Conservation (phyloP, 2,888 invertebrate species). For the Philopedon plagiatum region DNA sequence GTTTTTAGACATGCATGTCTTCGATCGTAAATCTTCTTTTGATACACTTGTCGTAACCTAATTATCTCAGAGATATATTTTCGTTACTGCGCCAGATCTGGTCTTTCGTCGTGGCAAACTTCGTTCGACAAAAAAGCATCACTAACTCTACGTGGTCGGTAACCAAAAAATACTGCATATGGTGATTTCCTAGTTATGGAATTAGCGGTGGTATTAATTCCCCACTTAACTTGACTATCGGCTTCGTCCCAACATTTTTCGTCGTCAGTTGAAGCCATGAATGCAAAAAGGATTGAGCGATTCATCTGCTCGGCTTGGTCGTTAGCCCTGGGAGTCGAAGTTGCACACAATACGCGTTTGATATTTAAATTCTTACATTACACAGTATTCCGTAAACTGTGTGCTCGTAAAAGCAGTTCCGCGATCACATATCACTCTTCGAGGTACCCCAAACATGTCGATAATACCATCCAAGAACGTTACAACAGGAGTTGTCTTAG, state of each 20-base stretch:
- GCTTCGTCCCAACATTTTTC: slow-evolving; percentile 54
- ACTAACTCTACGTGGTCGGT: slow-evolving; percentile 49
- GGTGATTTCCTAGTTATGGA: slow-evolving; percentile 53
- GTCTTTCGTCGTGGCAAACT: slow-evolving; percentile 31
- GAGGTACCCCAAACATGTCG: too few species aligned
- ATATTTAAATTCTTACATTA: slow-evolving; percentile 47
- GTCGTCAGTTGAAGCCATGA: slow-evolving; percentile 46
- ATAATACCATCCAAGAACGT: slow-evolving; percentile 18
- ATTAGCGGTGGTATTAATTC: slow-evolving; percentile 53
- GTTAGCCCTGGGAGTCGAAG: slow-evolving; percentile 57
- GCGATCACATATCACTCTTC: slow-evolving; percentile 50
- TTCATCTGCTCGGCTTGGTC: slow-evolving; percentile 57
- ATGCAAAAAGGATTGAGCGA: slow-evolving; percentile 49
- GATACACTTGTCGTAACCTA: slow-evolving; percentile 24
- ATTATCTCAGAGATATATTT: slow-evolving; percentile 33
- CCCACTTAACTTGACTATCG: slow-evolving; percentile 49
- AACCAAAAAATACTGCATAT: slow-evolving; percentile 56
- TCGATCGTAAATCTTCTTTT: slow-evolving; percentile 43
- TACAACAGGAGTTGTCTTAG: slow-evolving; percentile 39
- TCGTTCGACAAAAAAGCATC: slow-evolving; percentile 51
- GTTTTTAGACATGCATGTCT: slow-evolving; percentile 44
- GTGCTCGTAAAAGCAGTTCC: slow-evolving; percentile 54
- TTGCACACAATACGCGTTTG: slow-evolving; percentile 54
- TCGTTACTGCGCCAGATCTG: slow-evolving; percentile 30
- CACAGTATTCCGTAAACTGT: slow-evolving; percentile 47